phyloP scores from a whole-genome alignment of 2,888 invertebrate genomes.

The Cephonodes hylas region DNA sequence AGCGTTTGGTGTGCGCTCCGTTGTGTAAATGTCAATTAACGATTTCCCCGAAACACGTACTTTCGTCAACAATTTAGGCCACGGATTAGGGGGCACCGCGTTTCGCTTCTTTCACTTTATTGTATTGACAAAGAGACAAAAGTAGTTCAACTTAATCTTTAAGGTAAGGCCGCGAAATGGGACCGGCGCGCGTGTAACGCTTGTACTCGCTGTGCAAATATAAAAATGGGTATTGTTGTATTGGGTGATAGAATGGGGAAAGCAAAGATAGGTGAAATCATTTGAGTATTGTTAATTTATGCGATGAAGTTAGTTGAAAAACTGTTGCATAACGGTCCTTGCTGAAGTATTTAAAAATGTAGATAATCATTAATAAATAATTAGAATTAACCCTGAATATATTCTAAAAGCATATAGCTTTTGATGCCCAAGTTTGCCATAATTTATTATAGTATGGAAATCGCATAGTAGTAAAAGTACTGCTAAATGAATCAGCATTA shows the following conservation, averaged over 20 bases:
- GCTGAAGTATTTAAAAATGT: too few species aligned
- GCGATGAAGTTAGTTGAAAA: too few species aligned
- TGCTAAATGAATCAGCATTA: neutral
- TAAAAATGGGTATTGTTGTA: neutral
- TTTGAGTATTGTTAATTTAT: too few species aligned
- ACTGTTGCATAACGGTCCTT: too few species aligned
- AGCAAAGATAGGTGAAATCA: too few species aligned
- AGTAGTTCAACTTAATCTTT: constrained; percentile 28
- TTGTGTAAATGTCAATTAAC: constrained; percentile 17
- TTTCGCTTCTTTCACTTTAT: constrained; percentile 26
- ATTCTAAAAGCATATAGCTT: too few species aligned
- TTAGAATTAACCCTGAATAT: too few species aligned
- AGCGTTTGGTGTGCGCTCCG: constrained; percentile 10
- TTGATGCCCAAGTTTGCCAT: too few species aligned
- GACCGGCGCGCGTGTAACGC: neutral
- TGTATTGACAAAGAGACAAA: constrained; percentile 26
- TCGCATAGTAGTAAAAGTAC: too few species aligned
- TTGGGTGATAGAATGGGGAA: too few species aligned
- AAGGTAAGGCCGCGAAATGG: constrained; percentile 21
- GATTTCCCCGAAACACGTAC: constrained; percentile 12
- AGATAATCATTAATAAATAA: too few species aligned
- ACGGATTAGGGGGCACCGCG: constrained; percentile 26
- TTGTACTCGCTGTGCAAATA: neutral
- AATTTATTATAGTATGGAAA: too few species aligned
- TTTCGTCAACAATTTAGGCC: constrained; percentile 29